These are phyloP conservation scores for Nasonovia ribisnigri DNA, from an alignment of 2,888 invertebrate genomes.

Conservation along the genomic window DNA sequence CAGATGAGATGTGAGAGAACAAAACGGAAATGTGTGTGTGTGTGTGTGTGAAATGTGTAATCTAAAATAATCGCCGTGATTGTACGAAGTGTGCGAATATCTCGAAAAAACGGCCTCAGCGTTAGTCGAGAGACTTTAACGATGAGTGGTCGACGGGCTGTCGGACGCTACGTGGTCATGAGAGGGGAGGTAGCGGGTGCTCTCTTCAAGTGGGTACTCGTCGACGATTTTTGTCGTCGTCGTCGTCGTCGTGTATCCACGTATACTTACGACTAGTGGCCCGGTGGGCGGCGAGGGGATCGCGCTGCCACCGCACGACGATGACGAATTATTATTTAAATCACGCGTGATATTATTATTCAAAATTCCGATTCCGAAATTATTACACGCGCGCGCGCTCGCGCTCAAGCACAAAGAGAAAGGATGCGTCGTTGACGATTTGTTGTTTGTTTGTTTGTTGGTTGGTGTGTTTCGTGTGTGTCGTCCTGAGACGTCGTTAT, in stretches of 20 bases:
- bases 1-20: neutral
- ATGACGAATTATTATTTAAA: constrained; percentile 63
- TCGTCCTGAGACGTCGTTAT: constrained; percentile 42
- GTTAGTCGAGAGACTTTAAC: constrained; percentile 39
- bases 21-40: neutral
- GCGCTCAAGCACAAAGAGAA: constrained; percentile 45
- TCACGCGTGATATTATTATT: constrained; percentile 64
- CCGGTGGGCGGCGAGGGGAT: constrained; percentile 22
- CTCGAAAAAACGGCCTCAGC: neutral
- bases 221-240: constrained; percentile 26
- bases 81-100: neutral
- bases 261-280: neutral
- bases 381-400: constrained; percentile 40
- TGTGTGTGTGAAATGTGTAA: neutral
- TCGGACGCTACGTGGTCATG: neutral
- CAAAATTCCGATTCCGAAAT: constrained; percentile 63
- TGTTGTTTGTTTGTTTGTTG: constrained; percentile 47
- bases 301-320: constrained; percentile 45
- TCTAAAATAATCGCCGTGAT: neutral
- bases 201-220: constrained; percentile 49
- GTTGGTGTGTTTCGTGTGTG: constrained; percentile 40
- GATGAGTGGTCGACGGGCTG: neutral
- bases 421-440: constrained; percentile 53
- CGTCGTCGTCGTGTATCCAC: neutral
- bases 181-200: neutral